A percentile compares a stretch with the other conserved stretches of the same genome.
These are phyloP conservation scores for Coecobrya sp. DNA, from an alignment of 2,888 invertebrate species.

Conservation along the genomic window DNA sequence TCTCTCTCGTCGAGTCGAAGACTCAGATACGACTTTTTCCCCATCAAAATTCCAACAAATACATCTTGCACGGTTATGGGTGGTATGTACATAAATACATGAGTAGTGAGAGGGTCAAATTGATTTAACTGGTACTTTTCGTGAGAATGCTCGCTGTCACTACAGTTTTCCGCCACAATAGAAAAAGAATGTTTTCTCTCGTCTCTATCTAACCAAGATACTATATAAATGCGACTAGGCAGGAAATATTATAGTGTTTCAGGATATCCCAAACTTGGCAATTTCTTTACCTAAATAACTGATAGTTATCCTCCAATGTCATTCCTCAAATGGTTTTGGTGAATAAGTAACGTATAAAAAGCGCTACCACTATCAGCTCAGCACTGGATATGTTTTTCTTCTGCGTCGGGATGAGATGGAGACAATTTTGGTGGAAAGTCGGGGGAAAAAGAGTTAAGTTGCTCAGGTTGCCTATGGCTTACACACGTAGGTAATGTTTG, in stretches of 20 bases:
- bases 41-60: conserved; percentile 44
- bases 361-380: background rate
- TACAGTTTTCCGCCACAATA: conserved; percentile 21
- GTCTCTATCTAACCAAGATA: background rate
- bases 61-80: background rate
- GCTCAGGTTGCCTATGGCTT: background rate
- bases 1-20: background rate
- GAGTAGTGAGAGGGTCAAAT: conserved; percentile 69
- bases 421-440: background rate
- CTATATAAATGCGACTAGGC: background rate
- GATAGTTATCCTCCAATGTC: conserved; percentile 32
- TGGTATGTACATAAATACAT: conserved; percentile 26
- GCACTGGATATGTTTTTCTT: too few relatives aligned
- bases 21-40: background rate
- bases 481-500: background rate
- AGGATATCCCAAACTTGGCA: conserved; percentile 62
- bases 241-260: conserved; percentile 71
- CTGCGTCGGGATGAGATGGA: background rate
- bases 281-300: conserved; percentile 49
- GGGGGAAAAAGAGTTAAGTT: conserved; percentile 1
- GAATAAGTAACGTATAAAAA: conserved; percentile 3
- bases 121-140: conserved; percentile 74
- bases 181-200: background rate
- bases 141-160: conserved; percentile 65
- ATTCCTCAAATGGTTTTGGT: conserved; percentile 57